A percentile compares a stretch with the other conserved stretches of the same genome.
phyloP scores from a whole-genome alignment of 2,113 vertebrate genomes.

The Recurvirostra avosetta region DNA sequence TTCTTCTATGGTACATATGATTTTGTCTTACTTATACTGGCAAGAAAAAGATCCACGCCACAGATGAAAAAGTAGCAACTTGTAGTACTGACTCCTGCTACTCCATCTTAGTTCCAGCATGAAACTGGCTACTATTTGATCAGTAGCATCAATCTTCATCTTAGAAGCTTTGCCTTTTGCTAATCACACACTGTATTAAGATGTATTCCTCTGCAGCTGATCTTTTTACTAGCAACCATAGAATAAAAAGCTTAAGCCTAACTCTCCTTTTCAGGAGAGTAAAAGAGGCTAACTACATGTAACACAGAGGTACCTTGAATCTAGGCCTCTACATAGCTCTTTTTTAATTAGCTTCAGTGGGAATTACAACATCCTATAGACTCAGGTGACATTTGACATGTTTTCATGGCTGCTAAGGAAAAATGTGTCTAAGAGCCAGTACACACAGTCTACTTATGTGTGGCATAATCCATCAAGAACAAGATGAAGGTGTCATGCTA shows the following conservation, averaged over 20 bases:
- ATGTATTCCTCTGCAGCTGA: neutral
- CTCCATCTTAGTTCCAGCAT: neutral
- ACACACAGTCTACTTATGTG: neutral
- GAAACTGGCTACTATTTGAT: neutral
- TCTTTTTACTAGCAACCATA: neutral
- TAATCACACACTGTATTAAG: neutral
- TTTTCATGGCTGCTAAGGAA: neutral
- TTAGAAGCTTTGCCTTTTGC: neutral
- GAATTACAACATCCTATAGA: neutral
- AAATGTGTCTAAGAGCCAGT: neutral
- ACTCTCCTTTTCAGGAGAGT: neutral
- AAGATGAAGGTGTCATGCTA: neutral
- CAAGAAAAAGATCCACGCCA: neutral
- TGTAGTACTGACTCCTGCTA: neutral
- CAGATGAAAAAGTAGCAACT: neutral
- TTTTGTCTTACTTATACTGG: rapidly evolving
- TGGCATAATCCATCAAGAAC: neutral
- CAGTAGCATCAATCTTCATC: neutral
- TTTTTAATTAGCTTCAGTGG: neutral
- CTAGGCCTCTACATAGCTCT: neutral
- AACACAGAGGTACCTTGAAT: neutral
- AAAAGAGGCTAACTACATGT: neutral
- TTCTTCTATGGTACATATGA: rapidly evolving
- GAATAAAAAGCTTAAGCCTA: neutral
- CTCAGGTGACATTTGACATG: rapidly evolving